These are phyloP conservation scores for Calypte anna DNA, from an alignment of 2,113 vertebrate genomes.

Conservation along the genomic window DNA sequence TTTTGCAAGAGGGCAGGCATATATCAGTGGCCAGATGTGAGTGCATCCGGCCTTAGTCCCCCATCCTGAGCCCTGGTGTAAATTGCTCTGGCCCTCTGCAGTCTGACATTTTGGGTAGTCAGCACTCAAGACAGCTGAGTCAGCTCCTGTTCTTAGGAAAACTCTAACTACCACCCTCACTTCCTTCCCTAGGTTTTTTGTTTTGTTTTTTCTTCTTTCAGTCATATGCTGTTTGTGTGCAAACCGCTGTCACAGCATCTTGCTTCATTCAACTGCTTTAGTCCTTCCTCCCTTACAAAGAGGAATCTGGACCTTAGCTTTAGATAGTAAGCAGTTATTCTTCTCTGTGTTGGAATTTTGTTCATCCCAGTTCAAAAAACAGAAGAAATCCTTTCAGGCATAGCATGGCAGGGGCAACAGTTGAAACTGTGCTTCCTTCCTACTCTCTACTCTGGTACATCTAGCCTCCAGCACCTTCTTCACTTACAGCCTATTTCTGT, in stretches of 20 bases:
- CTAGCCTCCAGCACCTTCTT: background rate
- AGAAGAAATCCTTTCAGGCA: background rate
- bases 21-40: background rate
- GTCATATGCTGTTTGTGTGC: background rate
- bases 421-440: background rate
- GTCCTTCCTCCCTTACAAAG: background rate
- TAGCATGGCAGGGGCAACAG: background rate
- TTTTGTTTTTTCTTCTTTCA: background rate
- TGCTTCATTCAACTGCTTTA: background rate
- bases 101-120: background rate
- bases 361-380: background rate
- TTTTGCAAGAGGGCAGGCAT: background rate
- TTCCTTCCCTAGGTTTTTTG: conserved; percentile 24
- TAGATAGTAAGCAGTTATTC: background rate
- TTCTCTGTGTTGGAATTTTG: background rate
- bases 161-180: background rate
- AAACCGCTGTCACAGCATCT: background rate
- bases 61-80: background rate
- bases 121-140: conserved; percentile 44
- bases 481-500: background rate
- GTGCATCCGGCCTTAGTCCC: background rate
- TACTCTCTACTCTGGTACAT: background rate
- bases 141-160: conserved; percentile 44
- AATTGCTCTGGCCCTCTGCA: background rate
- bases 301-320: background rate